Base-by-base conservation (phyloP, 2,113 vertebrate species). In the Apodemus speciosus region DNA sequence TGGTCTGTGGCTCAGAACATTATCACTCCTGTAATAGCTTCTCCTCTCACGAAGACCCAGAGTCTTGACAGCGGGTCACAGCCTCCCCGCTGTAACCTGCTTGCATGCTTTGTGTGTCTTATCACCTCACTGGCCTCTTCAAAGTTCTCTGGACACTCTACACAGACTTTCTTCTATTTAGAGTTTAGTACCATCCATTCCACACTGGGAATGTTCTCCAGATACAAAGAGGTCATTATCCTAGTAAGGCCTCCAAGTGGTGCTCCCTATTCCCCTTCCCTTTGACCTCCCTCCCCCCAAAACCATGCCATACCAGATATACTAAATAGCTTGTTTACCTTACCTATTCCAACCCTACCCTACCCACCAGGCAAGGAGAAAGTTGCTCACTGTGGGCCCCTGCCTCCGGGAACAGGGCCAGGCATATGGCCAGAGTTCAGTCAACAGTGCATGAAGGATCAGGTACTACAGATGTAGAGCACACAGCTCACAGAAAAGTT, bases 321-420 rank as follows among this genome's bases (percentile, higher is more conserved):
- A 81, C 7, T 83, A 40, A 51, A 35, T 38, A 85, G 91, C 77
- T 95, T 69, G 92, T 51, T 89, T 68, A n/a, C 83, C 91, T 90
- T 76, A 51, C 75, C 71, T 85, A n/a, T 58, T 58, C 15, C 2
- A 68, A 4, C 13, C 38, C 71, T 49, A 2, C 1, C 25, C 53
- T 6, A 69, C 30, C 13, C 21, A 62, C 25, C 0, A n/a, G 51
- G 43, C 30, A 93, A 83, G 69, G 46, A 83, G 72, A 87, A 77
- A 16, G 11, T 53, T 51, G 81, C 71, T 89, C 80, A 83, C 10
- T 58, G n/a, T 6, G 81, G 6, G 23, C 15, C 23, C n/a, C 18
- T 3, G 64, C 20, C 2, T 88, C n/a, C 73, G 3, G 14, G 80
- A 71, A 62, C 30, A 93, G 49, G 56, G 23, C 18, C 51, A 73